Evolutionary conservation across 2,113 vertebrate genomes (phyloP).

Genomic region (Climacteris rufus): DNA sequence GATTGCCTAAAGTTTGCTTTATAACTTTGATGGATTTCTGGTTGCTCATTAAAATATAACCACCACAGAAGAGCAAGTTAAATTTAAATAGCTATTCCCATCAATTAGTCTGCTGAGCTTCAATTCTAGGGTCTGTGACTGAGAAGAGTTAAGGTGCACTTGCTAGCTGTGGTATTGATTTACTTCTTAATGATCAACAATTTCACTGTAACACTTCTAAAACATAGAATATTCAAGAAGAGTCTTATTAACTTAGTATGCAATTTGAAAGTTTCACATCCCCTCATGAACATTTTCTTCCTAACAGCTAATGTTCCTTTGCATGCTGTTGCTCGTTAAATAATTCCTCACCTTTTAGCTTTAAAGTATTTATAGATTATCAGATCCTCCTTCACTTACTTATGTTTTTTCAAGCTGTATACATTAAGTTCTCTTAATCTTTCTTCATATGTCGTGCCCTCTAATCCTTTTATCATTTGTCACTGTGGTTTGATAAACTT

Average conservation of each 20-base stretch:
- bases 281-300: slow-evolving; percentile 37
- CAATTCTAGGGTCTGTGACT: neutral
- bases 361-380: slow-evolving; percentile 66
- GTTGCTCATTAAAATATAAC: slow-evolving; percentile 22
- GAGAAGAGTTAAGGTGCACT: neutral
- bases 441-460: slow-evolving; percentile 46
- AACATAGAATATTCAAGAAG: slow-evolving; percentile 40
- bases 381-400: slow-evolving; percentile 61
- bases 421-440: slow-evolving; percentile 64
- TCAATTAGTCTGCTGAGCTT: neutral
- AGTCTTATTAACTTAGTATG: slow-evolving; percentile 14
- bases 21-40: neutral
- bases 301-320: slow-evolving; percentile 54
- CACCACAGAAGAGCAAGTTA: neutral
- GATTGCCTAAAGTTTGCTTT: neutral
- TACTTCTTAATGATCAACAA: slow-evolving; percentile 11
- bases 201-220: neutral
- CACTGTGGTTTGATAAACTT: slow-evolving; percentile 54
- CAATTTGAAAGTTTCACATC: slow-evolving; percentile 40
- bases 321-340: slow-evolving; percentile 57
- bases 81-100: slow-evolving; percentile 1
- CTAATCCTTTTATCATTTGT: slow-evolving; percentile 62
- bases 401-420: slow-evolving; percentile 59
- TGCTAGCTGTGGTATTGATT: slow-evolving; percentile 9
- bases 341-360: slow-evolving; percentile 67